Conservation (phyloP, 2,113 vertebrate species). For the Microcebus tavaratra region DNA sequence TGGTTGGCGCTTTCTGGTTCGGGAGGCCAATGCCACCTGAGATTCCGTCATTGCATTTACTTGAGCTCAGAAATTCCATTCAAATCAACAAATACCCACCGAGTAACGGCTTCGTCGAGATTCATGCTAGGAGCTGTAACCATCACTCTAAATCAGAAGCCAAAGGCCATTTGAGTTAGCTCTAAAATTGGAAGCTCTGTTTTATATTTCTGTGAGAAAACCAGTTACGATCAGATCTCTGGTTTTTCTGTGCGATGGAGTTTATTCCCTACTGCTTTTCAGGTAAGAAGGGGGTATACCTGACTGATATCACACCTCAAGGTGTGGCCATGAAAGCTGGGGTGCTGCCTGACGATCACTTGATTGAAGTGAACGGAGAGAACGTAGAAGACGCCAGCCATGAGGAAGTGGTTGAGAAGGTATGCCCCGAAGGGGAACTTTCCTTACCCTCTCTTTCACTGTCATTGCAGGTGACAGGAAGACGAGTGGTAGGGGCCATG, state of each 20-base stretch:
- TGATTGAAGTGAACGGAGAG: conserved; percentile 94
- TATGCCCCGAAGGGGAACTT: conserved; percentile 47
- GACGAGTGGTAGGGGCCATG: neutral
- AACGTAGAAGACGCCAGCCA: conserved; percentile 89
- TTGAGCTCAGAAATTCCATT: neutral
- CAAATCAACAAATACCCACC: neutral
- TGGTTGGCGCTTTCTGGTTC: neutral
- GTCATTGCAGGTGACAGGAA: neutral
- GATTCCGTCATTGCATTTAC: neutral
- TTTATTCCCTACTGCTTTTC: conserved; percentile 31
- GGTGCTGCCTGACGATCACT: conserved; percentile 86
- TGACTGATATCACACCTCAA: conserved; percentile 86
- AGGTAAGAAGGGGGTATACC: conserved; percentile 89
- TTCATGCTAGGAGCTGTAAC: no score
- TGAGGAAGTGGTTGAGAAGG: conserved; percentile 89
- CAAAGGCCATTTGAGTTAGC: neutral
- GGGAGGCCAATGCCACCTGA: neutral
- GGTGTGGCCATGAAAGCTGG: conserved; percentile 91
- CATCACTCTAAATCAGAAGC: neutral
- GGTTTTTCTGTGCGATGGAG: neutral
- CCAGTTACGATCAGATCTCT: rapidly evolving
- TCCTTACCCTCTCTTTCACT: neutral
- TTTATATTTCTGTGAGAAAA: neutral
- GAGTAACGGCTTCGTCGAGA: neutral
- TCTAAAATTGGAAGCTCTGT: neutral